These are phyloP conservation scores for Scaptomyza caliginosa DNA, from an alignment of 2,888 invertebrate genomes.

Conservation along the genomic window DNA sequence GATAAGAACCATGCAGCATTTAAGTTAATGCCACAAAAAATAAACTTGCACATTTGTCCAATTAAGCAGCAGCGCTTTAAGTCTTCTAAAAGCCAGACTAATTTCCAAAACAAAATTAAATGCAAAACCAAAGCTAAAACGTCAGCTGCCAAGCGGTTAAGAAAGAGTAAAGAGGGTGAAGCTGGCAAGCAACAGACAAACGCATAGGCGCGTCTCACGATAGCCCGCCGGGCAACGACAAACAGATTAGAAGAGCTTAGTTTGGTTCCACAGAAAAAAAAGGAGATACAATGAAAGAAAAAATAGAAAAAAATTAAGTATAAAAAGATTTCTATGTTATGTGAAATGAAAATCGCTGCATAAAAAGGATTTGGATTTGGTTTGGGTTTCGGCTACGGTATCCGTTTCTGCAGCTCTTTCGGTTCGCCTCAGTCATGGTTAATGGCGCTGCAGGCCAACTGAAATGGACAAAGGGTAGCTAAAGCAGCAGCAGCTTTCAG, in stretches of 20 bases:
- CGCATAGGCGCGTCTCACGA: constrained; percentile 16
- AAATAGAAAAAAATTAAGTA: constrained; percentile 16
- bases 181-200: not conserved
- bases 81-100: constrained; percentile 43
- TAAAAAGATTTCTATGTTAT: constrained; percentile 21
- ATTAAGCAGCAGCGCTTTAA: constrained; percentile 50
- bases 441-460: constrained; percentile 72
- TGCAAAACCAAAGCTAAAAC: constrained; percentile 28
- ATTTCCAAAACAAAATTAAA: constrained; percentile 56
- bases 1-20: constrained; percentile 34
- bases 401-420: constrained; percentile 30
- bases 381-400: constrained; percentile 37
- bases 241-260: constrained; percentile 76
- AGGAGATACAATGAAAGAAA: constrained; percentile 24
- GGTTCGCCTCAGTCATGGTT: constrained; percentile 49
- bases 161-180: not conserved
- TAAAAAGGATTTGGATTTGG: constrained; percentile 63
- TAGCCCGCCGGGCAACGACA: constrained; percentile 47
- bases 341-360: constrained; percentile 52
- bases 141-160: not conserved
- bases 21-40: constrained; percentile 16
- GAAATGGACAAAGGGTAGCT: constrained; percentile 43
- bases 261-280: constrained; percentile 24
- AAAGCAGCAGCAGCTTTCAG: constrained; percentile 21
- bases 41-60: constrained; percentile 21